Percentiles rank a stretch among this genome's conserved stretches.
Evolutionary conservation across 35 echinoderm and acorn worm genomes (phyloP).

Genomic region (Amphiura filiformis): DNA sequence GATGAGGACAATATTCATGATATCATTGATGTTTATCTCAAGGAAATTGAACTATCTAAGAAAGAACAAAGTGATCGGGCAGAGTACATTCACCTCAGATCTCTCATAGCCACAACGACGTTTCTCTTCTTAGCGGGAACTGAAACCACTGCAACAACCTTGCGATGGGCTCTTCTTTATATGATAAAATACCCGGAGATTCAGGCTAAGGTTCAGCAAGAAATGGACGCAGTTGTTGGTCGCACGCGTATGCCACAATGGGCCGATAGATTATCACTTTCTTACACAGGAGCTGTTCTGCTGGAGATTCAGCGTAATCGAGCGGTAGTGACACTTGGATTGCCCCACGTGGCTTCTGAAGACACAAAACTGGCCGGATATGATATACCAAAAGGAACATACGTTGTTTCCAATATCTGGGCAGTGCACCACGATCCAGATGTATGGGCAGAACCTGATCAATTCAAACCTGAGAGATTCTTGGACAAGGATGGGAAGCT

Average conservation of each 20-base stretch:
- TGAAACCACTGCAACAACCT: constrained; percentile 35
- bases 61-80: neutral
- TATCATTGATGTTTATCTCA: neutral
- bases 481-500: constrained; percentile 24
- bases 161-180: constrained; percentile 35
- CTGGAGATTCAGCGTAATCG: constrained; percentile 32
- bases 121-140: constrained; percentile 48
- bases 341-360: constrained; percentile 17
- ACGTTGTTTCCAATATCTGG: constrained; percentile 9
- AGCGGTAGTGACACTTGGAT: constrained; percentile 22
- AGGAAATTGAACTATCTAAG: neutral
- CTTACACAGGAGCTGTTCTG: constrained; percentile 38
- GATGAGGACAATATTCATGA: neutral
- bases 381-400: constrained; percentile 4
- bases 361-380: constrained; percentile 25
- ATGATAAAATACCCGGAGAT: constrained; percentile 37
- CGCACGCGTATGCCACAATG: constrained; percentile 21
- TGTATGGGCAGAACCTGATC: constrained; percentile 28
- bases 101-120: neutral
- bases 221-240: constrained; percentile 51
- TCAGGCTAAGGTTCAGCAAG: constrained; percentile 43
- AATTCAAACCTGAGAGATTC: constrained; percentile 54
- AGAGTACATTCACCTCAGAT: neutral
- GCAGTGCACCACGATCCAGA: constrained; percentile 27
- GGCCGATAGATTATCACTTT: constrained; percentile 14